Base-by-base conservation (phyloP, 2,113 vertebrate genomes). In the Seriola rivoliana region DNA sequence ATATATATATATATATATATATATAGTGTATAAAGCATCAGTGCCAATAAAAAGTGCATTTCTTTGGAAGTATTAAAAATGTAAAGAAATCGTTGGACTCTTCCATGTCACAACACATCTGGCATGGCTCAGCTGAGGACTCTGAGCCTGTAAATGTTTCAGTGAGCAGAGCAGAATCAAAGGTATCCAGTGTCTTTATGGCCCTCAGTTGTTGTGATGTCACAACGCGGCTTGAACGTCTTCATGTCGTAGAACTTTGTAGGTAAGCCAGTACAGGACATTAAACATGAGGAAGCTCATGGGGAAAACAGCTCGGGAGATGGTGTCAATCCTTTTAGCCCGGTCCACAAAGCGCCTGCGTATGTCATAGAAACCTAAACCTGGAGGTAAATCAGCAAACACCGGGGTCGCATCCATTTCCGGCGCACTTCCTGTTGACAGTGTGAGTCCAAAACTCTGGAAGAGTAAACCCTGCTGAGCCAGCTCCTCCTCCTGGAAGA, bases 221-320 rank as follows among this genome's bases (percentile, higher is more conserved):
- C 89, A 95, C 86, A 92, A 60, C 73, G 87, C 55, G 5, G 88
- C 69, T 54, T 95, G 96, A 57, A 96, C 91, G 46, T 98, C 97
- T 90, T 98, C 96, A 0, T 96, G 95, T 57, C 91, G 92, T 75
- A 99, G 93, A 68, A 99, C 97, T 95, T 99, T 98, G 94, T 97
- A 98, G 60, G 97, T 89, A 0, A 99, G 93, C 98, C 98, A 99
- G 91, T 99, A 99, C 89, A 99, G 97, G 76, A 98, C 92, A 6
- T 99, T 99, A 88, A 99, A 99, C 86, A 98, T 88, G 64, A 99
- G 95, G 91, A 99, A 99, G 78, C 96, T 96, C 91, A 99, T 96
- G 50, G 98, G 98, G 83, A 99, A 99, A 85, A 97, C 84, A 0
- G 97, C 98, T 13, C 96, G 78, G 57, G 98, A 97, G 81, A 99